Evolutionary conservation across 2,888 invertebrate genomes (phyloP).

Genomic region (Nomada hirtipes): DNA sequence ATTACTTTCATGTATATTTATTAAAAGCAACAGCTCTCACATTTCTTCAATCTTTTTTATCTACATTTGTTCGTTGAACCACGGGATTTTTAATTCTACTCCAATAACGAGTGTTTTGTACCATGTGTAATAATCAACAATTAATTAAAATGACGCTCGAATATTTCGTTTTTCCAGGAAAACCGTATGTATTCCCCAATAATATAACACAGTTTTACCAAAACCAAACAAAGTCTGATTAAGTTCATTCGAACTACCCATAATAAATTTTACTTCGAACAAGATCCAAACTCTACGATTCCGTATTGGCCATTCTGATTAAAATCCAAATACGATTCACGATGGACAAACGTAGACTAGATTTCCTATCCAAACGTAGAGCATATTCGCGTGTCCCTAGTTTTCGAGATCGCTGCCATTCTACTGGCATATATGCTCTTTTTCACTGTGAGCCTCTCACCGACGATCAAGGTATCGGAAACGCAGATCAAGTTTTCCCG

Average conservation of each 20-base stretch:
- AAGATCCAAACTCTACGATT: background rate
- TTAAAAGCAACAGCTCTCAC: no score
- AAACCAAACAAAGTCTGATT: no score
- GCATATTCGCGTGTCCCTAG: background rate
- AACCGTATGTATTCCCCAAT: no score
- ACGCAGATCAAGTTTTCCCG: conserved; percentile 5
- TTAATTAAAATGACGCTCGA: no score
- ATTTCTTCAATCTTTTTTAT: no score
- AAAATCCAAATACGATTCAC: conserved; percentile 32
- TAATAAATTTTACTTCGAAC: conserved; percentile 1
- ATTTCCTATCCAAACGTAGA: background rate
- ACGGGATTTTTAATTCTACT: no score
- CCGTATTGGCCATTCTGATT: background rate
- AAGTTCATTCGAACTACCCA: background rate
- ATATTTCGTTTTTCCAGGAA: no score
- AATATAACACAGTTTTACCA: no score
- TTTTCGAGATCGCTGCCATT: conserved; percentile 23
- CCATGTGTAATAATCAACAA: no score
- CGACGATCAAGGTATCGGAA: conserved; percentile 9
- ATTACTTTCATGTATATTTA: no score
- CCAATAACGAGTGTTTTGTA: no score
- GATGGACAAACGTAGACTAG: conserved; percentile 18
- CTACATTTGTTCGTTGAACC: no score
- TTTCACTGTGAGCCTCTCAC: conserved; percentile 39
- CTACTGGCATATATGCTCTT: conserved; percentile 59